Base-by-base conservation (phyloP, 2,113 vertebrate species). In the Spheniscus mendiculus region DNA sequence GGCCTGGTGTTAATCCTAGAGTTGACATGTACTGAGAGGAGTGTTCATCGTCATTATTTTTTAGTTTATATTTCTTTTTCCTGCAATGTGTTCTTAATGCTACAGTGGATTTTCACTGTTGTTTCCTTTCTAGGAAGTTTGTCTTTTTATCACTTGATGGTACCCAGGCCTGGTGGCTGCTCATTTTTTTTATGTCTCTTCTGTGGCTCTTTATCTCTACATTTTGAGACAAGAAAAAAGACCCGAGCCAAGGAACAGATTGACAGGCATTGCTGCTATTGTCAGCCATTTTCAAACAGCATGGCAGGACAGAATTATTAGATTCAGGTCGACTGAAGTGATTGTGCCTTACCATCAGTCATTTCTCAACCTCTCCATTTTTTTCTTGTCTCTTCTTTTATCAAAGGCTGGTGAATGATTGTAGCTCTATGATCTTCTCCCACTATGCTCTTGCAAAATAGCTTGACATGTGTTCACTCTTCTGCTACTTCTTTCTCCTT, bases 221-320 rank as follows among this genome's bases (percentile, higher is more conserved):
- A 5, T 66, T 78, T 77, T 83, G 34, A 62, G 44, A 77, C 67
- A 77, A 61, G 7, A 59, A 88, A 47, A 93, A 83, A 44, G 18
- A 56, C 10, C 45, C 12, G 38, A 86, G 42, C 32, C 32, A 29
- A 61, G 0, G 1, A 66, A 32, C 15, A 89, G 87, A 58, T 23
- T 92, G 95, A 69, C 90, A 91, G 84, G 14, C 12, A 49, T 58
- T 58, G 25, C 61, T 83, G 78, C 17, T 93, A 56, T 90, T 93
- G 62, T 90, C 85, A 93, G 50, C 63, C 76, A 78, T 93, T 94
- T 93, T 86, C 79, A 91, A 95, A 62, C n/a, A 90, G 50, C 82
- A 42, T 1, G 0, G 76, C 62, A 86, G 79, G 93, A 91, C 50
- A 79, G 55, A 42, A 70, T 91, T 88, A 83, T 83, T 80, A 90